These are phyloP conservation scores for Megaleporinus macrocephalus DNA, from an alignment of 2,113 vertebrate genomes.

Conservation along the genomic window DNA sequence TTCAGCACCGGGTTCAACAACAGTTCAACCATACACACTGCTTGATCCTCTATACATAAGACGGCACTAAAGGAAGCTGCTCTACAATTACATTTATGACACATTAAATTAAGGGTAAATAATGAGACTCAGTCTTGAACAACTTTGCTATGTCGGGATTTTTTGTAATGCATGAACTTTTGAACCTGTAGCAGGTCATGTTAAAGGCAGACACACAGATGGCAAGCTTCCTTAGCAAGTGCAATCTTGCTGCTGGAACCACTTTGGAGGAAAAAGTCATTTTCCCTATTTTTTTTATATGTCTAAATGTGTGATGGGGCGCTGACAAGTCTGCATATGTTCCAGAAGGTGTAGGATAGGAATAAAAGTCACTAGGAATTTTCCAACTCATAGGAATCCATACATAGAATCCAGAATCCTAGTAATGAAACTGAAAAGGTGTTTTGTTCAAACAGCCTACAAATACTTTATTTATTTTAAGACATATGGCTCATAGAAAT, in stretches of 20 bases:
- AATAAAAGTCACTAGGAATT: background rate
- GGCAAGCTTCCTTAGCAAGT: conserved; percentile 47
- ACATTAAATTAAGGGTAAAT: conserved; percentile 50
- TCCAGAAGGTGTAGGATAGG: background rate
- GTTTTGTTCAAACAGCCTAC: background rate
- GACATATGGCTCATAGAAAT: background rate
- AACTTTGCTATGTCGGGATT: conserved; percentile 35
- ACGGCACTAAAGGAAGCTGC: background rate
- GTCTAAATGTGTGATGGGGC: conserved; percentile 7
- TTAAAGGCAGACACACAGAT: conserved; percentile 45
- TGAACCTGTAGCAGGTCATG: conserved; percentile 53
- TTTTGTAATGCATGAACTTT: conserved; percentile 50
- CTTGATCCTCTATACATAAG: background rate
- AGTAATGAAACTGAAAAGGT: background rate
- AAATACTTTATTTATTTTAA: background rate
- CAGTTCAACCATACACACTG: background rate
- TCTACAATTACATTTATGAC: conserved; percentile 23
- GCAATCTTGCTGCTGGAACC: conserved; percentile 38
- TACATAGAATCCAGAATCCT: background rate
- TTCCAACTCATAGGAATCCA: background rate
- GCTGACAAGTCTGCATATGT: background rate
- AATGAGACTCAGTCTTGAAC: conserved; percentile 32
- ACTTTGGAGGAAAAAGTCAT: background rate
- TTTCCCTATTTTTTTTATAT: conserved; percentile 34
- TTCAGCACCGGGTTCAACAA: background rate